phyloP scores from a whole-genome alignment of 2,797 vertebrate species.

The Pipistrellus pygmaeus region DNA sequence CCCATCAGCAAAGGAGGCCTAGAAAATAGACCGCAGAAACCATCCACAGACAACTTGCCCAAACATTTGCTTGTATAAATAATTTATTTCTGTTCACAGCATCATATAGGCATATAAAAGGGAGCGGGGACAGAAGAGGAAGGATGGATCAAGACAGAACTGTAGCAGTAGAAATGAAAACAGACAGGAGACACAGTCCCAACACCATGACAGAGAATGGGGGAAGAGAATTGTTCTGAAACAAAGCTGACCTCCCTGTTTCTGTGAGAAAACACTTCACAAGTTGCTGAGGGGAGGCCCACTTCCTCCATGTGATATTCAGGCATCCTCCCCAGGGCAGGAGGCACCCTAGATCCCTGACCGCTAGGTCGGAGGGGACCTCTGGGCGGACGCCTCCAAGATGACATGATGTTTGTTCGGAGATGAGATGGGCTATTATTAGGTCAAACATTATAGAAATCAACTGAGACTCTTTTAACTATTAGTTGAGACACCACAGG shows the following conservation, averaged over 20 bases:
- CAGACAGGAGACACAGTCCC: constrained; percentile 62
- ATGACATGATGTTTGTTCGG: background rate
- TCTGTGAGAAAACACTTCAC: constrained; percentile 33
- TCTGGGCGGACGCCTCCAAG: background rate
- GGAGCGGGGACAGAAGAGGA: constrained; percentile 51
- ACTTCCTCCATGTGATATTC: constrained; percentile 32
- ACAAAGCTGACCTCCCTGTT: constrained; percentile 52
- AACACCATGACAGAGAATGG: constrained; percentile 46
- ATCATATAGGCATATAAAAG: constrained; percentile 84
- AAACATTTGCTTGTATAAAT: constrained; percentile 86
- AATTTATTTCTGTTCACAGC: constrained; percentile 89
- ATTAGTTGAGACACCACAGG: constrained; percentile 62
- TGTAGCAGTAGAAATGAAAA: constrained; percentile 65
- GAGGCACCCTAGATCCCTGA: background rate
- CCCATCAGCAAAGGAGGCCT: background rate
- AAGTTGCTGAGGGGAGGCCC: constrained; percentile 54
- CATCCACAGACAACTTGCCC: constrained; percentile 66
- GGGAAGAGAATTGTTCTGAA: constrained; percentile 28
- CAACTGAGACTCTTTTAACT: constrained; percentile 60
- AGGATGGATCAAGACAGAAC: constrained; percentile 68
- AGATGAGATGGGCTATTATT: constrained; percentile 26
- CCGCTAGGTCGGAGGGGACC: background rate
- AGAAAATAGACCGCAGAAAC: constrained; percentile 45
- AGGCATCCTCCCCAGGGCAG: background rate
- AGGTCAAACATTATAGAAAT: constrained; percentile 65